Evolutionary conservation across 2,797 vertebrate genomes (phyloP).

Genomic region (Choloepus didactylus): DNA sequence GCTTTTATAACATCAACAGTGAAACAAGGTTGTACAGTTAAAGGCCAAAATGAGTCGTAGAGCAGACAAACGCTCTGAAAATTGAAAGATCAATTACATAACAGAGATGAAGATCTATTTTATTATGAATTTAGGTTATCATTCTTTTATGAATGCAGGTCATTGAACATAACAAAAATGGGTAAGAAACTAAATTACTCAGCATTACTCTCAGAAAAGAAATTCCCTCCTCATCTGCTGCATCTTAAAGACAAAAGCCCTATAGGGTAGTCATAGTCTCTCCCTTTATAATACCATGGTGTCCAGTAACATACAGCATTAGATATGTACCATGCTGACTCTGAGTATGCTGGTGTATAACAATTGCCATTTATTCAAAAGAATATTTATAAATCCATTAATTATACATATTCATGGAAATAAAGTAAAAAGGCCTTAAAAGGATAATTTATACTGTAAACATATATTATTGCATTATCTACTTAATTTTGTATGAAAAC

Average conservation of each 20-base stretch:
- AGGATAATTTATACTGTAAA: neutral
- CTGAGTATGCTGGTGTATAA: neutral
- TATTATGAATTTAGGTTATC: neutral
- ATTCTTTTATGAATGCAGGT: neutral
- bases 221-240: neutral
- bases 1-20: neutral
- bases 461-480: neutral
- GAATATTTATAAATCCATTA: slow-evolving; percentile 10
- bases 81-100: neutral
- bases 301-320: neutral
- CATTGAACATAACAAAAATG: neutral
- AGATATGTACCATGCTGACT: neutral
- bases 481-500: slow-evolving; percentile 38
- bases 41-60: slow-evolving; percentile 5
- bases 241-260: neutral
- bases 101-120: neutral
- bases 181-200: neutral
- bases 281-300: neutral
- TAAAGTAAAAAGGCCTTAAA: slow-evolving; percentile 34
- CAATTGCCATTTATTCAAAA: slow-evolving; percentile 25
- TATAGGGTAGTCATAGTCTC: neutral
- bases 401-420: slow-evolving; percentile 23
- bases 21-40: neutral
- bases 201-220: neutral
- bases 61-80: neutral